phyloP scores from a whole-genome alignment of 2,888 invertebrate genomes.

The Metopia argyrocephala region DNA sequence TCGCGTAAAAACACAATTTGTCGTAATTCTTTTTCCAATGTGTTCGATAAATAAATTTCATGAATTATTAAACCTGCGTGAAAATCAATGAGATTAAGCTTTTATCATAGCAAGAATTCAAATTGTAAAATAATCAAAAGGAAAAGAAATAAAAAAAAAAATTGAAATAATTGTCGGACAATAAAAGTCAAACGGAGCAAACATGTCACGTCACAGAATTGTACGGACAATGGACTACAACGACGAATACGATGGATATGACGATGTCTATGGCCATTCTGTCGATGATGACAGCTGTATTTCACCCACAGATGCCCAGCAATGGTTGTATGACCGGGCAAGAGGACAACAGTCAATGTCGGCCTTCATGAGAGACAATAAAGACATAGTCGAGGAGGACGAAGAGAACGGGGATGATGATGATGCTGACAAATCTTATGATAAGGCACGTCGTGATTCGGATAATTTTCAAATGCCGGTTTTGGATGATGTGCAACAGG shows the following conservation, averaged over 20 bases:
- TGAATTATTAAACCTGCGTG: conserved; percentile 26
- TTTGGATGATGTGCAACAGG: conserved; percentile 85
- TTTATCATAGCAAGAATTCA: neutral
- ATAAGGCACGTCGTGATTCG: conserved; percentile 76
- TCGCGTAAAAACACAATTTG: conserved; percentile 27
- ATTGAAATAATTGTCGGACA: neutral
- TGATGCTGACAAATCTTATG: conserved; percentile 79
- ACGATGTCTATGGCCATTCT: conserved; percentile 93
- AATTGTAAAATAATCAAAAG: conserved; percentile 13
- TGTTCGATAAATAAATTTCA: conserved; percentile 50
- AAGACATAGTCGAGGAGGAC: conserved; percentile 86
- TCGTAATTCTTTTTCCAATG: conserved; percentile 50
- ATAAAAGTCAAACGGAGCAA: conserved; percentile 53
- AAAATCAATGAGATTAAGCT: conserved; percentile 29
- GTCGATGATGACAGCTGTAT: conserved; percentile 95
- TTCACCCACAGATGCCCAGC: conserved; percentile 91
- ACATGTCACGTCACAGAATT: conserved; percentile 94
- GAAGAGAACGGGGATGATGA: conserved; percentile 81
- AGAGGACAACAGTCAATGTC: conserved; percentile 86
- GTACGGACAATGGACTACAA: conserved; percentile 90
- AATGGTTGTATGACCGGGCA: conserved; percentile 91
- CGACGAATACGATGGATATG: conserved; percentile 89
- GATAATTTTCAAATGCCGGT: conserved; percentile 79
- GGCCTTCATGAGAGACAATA: conserved; percentile 84
- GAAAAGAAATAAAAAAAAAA: conserved; percentile 1